phyloP scores from a whole-genome alignment of 2,113 vertebrate species.

The Hassar affinis region DNA sequence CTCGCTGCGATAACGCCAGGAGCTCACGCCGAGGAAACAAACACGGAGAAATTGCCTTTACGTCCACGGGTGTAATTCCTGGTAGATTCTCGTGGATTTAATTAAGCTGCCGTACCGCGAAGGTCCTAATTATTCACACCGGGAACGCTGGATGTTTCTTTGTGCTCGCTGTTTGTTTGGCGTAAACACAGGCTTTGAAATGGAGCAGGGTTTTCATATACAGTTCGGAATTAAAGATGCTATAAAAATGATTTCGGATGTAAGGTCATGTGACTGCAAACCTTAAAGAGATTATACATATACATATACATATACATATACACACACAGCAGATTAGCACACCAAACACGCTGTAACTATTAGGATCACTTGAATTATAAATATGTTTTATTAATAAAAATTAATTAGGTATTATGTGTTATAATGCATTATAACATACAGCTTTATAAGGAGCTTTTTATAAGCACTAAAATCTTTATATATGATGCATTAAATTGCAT shows the following conservation, averaged over 20 bases:
- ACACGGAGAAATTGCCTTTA: slow-evolving; percentile 35
- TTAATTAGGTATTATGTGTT: too few relatives aligned
- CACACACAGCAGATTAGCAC: too few relatives aligned
- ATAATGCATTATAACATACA: too few relatives aligned
- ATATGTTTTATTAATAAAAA: too few relatives aligned
- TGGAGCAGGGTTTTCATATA: neutral
- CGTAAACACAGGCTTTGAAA: slow-evolving; percentile 4
- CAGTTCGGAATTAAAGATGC: neutral
- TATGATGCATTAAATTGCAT: too few relatives aligned
- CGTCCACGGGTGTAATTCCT: slow-evolving; percentile 23
- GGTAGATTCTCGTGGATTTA: slow-evolving; percentile 38
- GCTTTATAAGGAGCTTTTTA: too few relatives aligned
- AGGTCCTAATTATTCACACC: slow-evolving; percentile 46
- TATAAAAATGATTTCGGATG: neutral
- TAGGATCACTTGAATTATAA: too few relatives aligned
- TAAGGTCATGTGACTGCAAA: too few relatives aligned
- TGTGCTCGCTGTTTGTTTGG: slow-evolving; percentile 22
- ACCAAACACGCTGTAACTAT: too few relatives aligned
- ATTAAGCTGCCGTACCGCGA: slow-evolving; percentile 41
- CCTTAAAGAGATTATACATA: too few relatives aligned
- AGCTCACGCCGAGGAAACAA: slow-evolving; percentile 36
- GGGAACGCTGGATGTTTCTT: slow-evolving; percentile 29
- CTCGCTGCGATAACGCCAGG: slow-evolving; percentile 32
- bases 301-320: too few relatives aligned
- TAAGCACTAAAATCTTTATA: too few relatives aligned